These are phyloP conservation scores for Acrocephalus kingi DNA, from an alignment of 2,113 vertebrate species.

Conservation along the genomic window DNA sequence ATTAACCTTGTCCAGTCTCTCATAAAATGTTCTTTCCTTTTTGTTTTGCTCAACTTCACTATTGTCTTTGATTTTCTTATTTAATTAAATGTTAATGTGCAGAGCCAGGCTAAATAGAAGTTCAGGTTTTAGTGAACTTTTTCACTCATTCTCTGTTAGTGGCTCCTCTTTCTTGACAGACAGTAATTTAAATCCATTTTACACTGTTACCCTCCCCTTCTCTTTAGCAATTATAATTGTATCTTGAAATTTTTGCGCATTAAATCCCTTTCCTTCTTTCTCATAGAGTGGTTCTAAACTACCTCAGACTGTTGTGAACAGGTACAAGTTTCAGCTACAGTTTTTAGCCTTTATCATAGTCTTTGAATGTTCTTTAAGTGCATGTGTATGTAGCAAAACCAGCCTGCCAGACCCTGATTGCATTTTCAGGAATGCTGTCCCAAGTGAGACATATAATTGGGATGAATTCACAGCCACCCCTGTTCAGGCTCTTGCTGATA, in stretches of 20 bases:
- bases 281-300: background rate
- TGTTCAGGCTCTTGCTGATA: background rate
- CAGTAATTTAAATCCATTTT: background rate
- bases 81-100: background rate
- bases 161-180: background rate
- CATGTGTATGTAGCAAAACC: background rate
- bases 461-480: background rate
- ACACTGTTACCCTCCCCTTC: background rate
- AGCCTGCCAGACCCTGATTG: background rate
- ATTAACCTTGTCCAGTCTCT: background rate
- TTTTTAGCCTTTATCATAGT: background rate
- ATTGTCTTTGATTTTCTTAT: background rate
- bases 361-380: background rate
- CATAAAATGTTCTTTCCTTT: background rate
- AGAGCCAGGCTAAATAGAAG: background rate
- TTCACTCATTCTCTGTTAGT: background rate
- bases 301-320: slow-evolving; percentile 43
- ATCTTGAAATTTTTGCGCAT: background rate
- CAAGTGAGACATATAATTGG: background rate
- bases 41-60: background rate
- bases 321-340: background rate
- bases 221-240: background rate
- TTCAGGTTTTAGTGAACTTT: background rate
- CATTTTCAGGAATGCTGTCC: background rate
- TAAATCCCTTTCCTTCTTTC: background rate